Evolutionary conservation across 2,797 vertebrate genomes (phyloP).

Genomic region (Distichodus sexfasciatus): DNA sequence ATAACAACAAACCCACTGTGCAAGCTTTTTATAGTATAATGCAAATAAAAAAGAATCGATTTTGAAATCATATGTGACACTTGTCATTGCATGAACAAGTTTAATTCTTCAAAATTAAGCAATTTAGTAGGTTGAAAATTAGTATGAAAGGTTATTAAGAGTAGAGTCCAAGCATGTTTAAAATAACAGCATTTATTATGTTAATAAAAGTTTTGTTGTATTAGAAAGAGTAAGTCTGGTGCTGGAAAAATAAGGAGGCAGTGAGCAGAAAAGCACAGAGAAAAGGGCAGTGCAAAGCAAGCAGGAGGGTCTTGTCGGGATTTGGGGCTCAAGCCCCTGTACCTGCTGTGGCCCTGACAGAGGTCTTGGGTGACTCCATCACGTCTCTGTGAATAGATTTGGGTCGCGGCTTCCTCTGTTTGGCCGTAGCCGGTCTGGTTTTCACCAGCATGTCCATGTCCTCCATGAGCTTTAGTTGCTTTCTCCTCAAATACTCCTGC

Average conservation of each 20-base stretch:
- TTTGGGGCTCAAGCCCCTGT: constrained; percentile 58
- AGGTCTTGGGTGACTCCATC: constrained; percentile 89
- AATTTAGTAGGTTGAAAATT: too few relatives aligned
- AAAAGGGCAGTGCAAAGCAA: constrained; percentile 63
- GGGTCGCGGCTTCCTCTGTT: constrained; percentile 85
- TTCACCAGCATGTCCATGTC: constrained; percentile 94
- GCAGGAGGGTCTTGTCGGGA: constrained; percentile 48
- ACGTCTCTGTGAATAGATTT: constrained; percentile 93
- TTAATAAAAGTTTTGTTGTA: too few relatives aligned
- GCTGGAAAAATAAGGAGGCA: constrained; percentile 18
- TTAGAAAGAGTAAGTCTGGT: too few relatives aligned
- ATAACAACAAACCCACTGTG: too few relatives aligned
- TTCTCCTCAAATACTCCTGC: constrained; percentile 93
- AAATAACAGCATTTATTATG: too few relatives aligned
- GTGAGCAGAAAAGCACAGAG: constrained; percentile 47
- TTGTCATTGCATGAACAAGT: too few relatives aligned
- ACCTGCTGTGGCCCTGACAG: constrained; percentile 90
- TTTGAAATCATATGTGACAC: too few relatives aligned
- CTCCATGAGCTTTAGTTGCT: constrained; percentile 96
- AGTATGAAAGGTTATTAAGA: not conserved
- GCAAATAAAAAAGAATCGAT: too few relatives aligned
- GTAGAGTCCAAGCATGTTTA: not conserved
- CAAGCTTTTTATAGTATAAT: not conserved
- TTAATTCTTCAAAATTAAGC: too few relatives aligned
- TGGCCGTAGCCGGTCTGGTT: constrained; percentile 76